Base-by-base conservation (phyloP, 1,140 invertebrate species). In the Formica exsecta region DNA sequence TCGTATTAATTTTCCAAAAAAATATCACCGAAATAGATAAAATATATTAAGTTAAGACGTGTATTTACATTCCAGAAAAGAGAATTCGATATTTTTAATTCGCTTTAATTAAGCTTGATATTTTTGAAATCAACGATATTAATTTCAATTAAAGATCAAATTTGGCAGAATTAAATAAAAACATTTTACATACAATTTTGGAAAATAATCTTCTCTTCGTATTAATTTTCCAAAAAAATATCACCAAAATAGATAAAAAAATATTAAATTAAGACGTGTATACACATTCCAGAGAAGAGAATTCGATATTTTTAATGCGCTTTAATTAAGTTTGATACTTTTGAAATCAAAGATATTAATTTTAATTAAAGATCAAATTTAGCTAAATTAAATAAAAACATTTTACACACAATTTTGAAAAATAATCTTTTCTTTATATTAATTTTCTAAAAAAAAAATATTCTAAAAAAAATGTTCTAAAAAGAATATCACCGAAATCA, bases 31-130 rank as follows among this genome's bases (percentile, higher is more conserved):
- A 22, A 22, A 22, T 22, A 61, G 48, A 86, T 25, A 70, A 75
- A 71, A 62, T 57, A 65, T 1, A 57, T 64, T 11, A 83, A 73
- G 48, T 77, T 85, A 54, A 85, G 75, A 85, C 29, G 22, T 68
- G 44, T 51, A 51, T 4, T 19, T 36, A 36, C 22, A 59, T 71
- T 71, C 66, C 66, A 44, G 36, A 51, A 51, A 59, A 22, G 11
- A 32, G 38, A 32, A 22, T 13, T 41, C 62, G 36, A 54, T 5
- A 36, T 44, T 48, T 13, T 22, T 51, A 77, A 38, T 41, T 59
- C 51, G 36, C 1, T 59, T 5, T 44, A 73, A 74, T 83, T 44
- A 44, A 32, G 38, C 25, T 71, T 19, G 19, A 36, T 54, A n/a
- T 11, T 73, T 32, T 41, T 3, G 11, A n/a, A 36, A n/a, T 36